Conservation (phyloP, 1,140 invertebrate species). For the Drosophila equinoxialis region DNA sequence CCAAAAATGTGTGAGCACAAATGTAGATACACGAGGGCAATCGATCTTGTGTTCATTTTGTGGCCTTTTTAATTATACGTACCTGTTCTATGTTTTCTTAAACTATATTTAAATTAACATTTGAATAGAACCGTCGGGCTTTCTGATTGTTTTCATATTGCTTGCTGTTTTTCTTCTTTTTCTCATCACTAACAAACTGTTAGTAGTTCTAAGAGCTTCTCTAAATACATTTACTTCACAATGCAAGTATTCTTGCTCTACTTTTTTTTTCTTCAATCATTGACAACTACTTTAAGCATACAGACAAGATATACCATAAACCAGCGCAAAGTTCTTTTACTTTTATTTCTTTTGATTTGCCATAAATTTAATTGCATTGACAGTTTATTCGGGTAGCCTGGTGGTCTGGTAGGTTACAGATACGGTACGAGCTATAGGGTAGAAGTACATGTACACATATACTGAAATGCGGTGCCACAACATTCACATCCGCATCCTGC, state of each 20-base stretch:
- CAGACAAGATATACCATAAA: no score
- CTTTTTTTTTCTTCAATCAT: no score
- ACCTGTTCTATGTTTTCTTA: constrained; percentile 52
- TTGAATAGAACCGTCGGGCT: constrained; percentile 12
- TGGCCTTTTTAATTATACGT: constrained; percentile 70
- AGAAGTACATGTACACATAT: constrained; percentile 24
- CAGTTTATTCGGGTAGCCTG: constrained; percentile 19
- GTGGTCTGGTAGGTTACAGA: background rate
- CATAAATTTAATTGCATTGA: constrained; percentile 36
- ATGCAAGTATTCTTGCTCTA: no score
- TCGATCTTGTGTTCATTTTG: constrained; percentile 44
- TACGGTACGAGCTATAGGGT: background rate
- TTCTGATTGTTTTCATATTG: constrained; percentile 35
- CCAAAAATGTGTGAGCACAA: constrained; percentile 9
- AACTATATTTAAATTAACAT: constrained; percentile 71
- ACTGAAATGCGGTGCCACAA: constrained; percentile 44
- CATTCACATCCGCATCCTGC: constrained; percentile 65
- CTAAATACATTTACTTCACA: background rate
- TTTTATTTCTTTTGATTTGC: background rate
- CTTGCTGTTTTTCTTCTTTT: background rate
- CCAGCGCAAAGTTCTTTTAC: background rate
- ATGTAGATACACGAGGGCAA: constrained; percentile 16
- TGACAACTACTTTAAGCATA: no score
- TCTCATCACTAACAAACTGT: background rate
- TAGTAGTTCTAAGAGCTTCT: background rate